These are phyloP conservation scores for Sus scrofa DNA, from an alignment of 2,113 vertebrate species.

Conservation along the genomic window DNA sequence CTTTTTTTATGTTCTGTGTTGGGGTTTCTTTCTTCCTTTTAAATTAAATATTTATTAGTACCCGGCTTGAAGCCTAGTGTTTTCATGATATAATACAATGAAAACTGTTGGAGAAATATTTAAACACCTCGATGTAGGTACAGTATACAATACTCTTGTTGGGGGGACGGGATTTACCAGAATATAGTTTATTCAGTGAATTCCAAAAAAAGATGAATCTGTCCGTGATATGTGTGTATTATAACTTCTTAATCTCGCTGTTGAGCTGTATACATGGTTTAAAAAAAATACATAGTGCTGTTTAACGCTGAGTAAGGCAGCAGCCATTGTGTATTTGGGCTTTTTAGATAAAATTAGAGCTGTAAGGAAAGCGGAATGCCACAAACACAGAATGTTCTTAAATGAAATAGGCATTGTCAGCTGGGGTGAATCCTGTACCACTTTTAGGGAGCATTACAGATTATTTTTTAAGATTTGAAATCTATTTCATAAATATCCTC, in stretches of 20 bases:
- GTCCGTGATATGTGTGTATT: conserved; percentile 85
- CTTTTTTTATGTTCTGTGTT: conserved; percentile 68
- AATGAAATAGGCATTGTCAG: conserved; percentile 60
- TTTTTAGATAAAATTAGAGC: conserved; percentile 77
- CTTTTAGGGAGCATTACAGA: conserved; percentile 56
- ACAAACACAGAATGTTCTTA: neutral
- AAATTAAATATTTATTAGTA: conserved; percentile 88
- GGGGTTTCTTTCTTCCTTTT: conserved; percentile 73
- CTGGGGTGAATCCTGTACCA: conserved; percentile 69
- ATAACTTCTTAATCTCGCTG: conserved; percentile 84
- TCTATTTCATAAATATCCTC: conserved; percentile 63
- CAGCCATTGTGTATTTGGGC: conserved; percentile 19
- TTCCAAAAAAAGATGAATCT: conserved; percentile 67
- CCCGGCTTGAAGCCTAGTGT: conserved; percentile 83
- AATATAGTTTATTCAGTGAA: conserved; percentile 79
- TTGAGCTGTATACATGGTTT: conserved; percentile 81
- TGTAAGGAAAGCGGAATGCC: neutral
- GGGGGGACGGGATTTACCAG: conserved; percentile 52
- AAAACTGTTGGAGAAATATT: conserved; percentile 80
- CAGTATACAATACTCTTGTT: conserved; percentile 70
- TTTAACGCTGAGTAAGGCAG: conserved; percentile 73
- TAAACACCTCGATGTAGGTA: conserved; percentile 76
- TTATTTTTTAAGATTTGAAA: conserved; percentile 77
- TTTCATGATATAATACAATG: conserved; percentile 83
- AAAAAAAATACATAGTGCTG: conserved; percentile 80